Evolutionary conservation across 2,113 vertebrate species (phyloP).

Genomic region (Calcarius ornatus): DNA sequence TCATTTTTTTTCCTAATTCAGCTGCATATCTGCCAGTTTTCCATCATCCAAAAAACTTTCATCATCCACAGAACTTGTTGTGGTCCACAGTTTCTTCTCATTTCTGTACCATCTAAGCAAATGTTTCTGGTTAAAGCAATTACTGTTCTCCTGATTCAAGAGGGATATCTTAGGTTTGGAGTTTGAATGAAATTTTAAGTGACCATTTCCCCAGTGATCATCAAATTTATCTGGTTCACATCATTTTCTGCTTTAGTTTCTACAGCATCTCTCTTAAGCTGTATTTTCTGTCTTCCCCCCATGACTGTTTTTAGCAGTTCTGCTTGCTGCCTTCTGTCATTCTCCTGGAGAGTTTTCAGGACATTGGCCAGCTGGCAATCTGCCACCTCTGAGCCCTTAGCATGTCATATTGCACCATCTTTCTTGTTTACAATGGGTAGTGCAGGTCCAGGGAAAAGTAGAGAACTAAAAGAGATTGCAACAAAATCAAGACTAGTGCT

Average conservation of each 20-base stretch:
- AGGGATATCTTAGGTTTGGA: background rate
- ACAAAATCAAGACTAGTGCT: background rate
- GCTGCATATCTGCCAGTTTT: background rate
- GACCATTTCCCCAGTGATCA: background rate
- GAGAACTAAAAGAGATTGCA: background rate
- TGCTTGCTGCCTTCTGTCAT: background rate
- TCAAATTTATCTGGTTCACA: background rate
- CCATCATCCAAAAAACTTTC: background rate
- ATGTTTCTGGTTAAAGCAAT: background rate
- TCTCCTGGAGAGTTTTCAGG: background rate
- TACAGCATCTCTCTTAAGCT: background rate
- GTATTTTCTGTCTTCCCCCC: background rate
- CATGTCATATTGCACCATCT: background rate
- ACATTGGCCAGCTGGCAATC: background rate
- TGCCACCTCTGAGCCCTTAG: background rate
- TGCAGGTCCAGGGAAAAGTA: background rate
- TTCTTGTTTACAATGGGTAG: background rate
- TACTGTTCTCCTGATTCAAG: background rate
- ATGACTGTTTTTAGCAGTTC: background rate
- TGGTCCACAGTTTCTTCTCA: background rate
- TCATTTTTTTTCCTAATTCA: background rate
- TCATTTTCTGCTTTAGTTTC: background rate
- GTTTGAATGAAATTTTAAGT: background rate
- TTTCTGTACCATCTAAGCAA: background rate
- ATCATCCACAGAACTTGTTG: background rate